phyloP scores from a whole-genome alignment of 2,113 vertebrate species.

The Ceratotherium simum region DNA sequence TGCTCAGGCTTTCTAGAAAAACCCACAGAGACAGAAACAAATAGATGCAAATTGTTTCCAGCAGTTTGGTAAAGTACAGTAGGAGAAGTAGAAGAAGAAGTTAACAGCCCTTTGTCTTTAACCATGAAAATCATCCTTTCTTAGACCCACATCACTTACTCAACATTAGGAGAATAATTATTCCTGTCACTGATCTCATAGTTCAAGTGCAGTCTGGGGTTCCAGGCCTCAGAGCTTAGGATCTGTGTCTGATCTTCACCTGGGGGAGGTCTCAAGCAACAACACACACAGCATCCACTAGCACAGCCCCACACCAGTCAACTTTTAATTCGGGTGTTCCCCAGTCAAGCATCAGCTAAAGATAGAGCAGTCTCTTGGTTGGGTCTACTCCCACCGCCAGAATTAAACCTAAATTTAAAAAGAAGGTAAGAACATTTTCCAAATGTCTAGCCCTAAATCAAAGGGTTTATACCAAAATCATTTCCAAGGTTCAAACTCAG shows the following conservation, averaged over 20 bases:
- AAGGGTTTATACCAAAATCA: not conserved
- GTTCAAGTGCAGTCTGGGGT: no score
- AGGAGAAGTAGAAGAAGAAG: not conserved
- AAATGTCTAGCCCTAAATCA: not conserved
- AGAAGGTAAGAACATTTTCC: not conserved
- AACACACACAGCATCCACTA: no score
- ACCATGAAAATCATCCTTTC: not conserved
- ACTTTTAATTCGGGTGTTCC: not conserved
- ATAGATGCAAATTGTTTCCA: not conserved
- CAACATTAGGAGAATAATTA: conserved; percentile 23
- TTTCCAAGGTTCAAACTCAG: not conserved
- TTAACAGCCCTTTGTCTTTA: not conserved
- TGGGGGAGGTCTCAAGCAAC: no score
- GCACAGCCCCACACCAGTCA: not conserved
- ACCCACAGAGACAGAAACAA: not conserved
- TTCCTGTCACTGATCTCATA: no score
- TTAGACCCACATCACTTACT: conserved; percentile 41
- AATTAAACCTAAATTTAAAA: not conserved
- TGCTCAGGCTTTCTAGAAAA: not conserved
- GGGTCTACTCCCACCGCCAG: not conserved
- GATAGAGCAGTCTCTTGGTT: not conserved
- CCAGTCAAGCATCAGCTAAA: not conserved
- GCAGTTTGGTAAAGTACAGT: not conserved
- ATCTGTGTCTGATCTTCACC: no score
- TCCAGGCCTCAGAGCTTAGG: not conserved